Base-by-base conservation (phyloP, 1,140 invertebrate species). In the Saccostrea glomerata region DNA sequence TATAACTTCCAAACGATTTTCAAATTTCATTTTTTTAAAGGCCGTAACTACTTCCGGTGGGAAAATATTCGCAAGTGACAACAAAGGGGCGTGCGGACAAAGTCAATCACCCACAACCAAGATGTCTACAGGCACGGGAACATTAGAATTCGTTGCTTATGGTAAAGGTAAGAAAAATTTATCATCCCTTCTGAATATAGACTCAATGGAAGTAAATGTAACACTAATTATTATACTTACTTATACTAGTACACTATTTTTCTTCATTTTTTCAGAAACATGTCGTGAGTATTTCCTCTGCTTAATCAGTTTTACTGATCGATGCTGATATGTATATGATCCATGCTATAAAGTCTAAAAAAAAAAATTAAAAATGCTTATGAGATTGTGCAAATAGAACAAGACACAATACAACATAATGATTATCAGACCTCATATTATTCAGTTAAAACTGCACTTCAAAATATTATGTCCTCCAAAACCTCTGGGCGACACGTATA, bases 61-160 rank as follows among this genome's bases (percentile, higher is more conserved):
- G 13, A 54, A 84, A 11, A 23, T 84, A 1, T 54, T n/a, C 7
- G 82, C 82, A 4, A 84, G 82, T 84, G 82, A 84, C 82, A 84
- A 56, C 30, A 54, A 23, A n/a, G 82, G 82, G n/a, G 40, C 40
- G 12, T 84, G 82, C 55, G 82, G n/a, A 55, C 20, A 54, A 23
- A 56, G 15, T 23, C 82, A 84, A 40, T 17, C 82, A 9, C 36
- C 82, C n/a, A n/a, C 7, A 11, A 25, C 20, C 40, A 84, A 84
- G 30, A 25, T 36, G 47, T 20, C 17, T 2, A 56, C 40, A 55
- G 82, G 82, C 12, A 6, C 82, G 9, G 70, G 70, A 36, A 77
- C 70, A 5, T 15, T 77, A 1, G 25, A 15, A 11, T 77, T 77
- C 3, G 15, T 25, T 77, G 70, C 70, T 77, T 77, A 77, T 77